These are phyloP conservation scores for Acanthochromis polyacanthus DNA, from an alignment of 2,113 vertebrate species.

Conservation along the genomic window DNA sequence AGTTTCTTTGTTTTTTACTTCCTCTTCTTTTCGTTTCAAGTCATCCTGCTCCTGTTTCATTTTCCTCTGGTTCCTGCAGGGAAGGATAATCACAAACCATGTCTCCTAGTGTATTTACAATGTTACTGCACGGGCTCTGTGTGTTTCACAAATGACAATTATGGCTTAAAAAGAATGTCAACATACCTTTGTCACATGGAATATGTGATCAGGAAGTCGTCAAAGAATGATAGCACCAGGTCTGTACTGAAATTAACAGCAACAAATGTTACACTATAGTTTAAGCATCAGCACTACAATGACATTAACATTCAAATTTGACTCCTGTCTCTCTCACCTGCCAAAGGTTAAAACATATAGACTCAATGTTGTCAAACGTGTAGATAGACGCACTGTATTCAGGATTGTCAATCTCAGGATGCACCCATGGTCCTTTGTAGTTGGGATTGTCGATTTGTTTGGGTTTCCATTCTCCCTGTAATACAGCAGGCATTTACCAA, in stretches of 20 bases:
- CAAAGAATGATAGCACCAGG: slow-evolving; percentile 92
- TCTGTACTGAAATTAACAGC: slow-evolving; percentile 83
- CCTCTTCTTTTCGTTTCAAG: slow-evolving; percentile 79
- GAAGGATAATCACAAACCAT: background rate
- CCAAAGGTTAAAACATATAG: slow-evolving; percentile 91
- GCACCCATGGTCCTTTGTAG: slow-evolving; percentile 89
- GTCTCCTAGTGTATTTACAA: background rate
- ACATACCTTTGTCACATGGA: slow-evolving; percentile 85
- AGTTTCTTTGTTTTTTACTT: slow-evolving; percentile 82
- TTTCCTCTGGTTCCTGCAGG: slow-evolving; percentile 81
- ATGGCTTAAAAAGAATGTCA: background rate
- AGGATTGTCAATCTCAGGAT: slow-evolving; percentile 87
- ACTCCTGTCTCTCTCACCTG: slow-evolving; percentile 88
- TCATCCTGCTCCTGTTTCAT: slow-evolving; percentile 84
- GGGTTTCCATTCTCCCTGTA: slow-evolving; percentile 88
- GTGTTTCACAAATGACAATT: background rate
- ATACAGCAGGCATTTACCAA: slow-evolving; percentile 11
- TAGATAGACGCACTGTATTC: slow-evolving; percentile 85
- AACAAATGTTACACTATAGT: slow-evolving; percentile 2
- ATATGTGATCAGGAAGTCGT: slow-evolving; percentile 89
- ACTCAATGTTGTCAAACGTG: slow-evolving; percentile 86
- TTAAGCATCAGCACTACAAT: background rate
- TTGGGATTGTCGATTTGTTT: slow-evolving; percentile 87
- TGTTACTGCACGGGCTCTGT: background rate
- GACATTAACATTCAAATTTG: background rate